Evolutionary conservation across 2,113 vertebrate genomes (phyloP).

Genomic region (Oxyura jamaicensis): DNA sequence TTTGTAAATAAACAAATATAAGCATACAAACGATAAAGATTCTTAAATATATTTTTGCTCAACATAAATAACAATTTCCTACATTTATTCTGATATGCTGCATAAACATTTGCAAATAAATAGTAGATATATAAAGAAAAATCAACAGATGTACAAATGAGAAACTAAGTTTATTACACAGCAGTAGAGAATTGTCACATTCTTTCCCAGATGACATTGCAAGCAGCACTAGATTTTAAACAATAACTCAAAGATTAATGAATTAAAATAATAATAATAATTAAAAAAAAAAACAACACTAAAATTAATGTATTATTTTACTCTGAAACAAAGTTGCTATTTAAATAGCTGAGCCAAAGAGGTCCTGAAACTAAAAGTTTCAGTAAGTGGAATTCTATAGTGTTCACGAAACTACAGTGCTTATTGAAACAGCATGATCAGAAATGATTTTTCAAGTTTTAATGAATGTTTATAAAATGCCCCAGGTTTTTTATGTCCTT

Average conservation of each 20-base stretch:
- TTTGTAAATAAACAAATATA: neutral
- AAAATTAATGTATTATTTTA: conserved; percentile 28
- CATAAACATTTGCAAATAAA: neutral
- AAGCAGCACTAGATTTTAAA: conserved; percentile 53
- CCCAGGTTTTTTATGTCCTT: neutral
- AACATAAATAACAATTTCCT: neutral
- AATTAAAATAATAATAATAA: conserved; percentile 5
- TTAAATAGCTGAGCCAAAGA: conserved; percentile 19
- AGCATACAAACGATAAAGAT: neutral
- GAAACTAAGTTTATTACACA: neutral
- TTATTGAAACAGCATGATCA: neutral
- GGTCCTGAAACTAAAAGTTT: neutral
- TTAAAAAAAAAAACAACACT: neutral
- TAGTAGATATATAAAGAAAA: neutral
- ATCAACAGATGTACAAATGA: neutral
- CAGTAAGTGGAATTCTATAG: conserved; percentile 20
- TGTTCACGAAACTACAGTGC: neutral
- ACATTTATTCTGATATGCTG: neutral
- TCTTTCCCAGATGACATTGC: neutral
- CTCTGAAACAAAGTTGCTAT: neutral
- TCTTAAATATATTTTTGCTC: neutral
- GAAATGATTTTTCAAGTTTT: neutral
- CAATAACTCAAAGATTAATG: conserved; percentile 37
- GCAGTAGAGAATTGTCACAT: neutral
- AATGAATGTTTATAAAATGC: neutral